Base-by-base conservation (phyloP, 1,140 invertebrate genomes). In the Latrodectus geometricus region DNA sequence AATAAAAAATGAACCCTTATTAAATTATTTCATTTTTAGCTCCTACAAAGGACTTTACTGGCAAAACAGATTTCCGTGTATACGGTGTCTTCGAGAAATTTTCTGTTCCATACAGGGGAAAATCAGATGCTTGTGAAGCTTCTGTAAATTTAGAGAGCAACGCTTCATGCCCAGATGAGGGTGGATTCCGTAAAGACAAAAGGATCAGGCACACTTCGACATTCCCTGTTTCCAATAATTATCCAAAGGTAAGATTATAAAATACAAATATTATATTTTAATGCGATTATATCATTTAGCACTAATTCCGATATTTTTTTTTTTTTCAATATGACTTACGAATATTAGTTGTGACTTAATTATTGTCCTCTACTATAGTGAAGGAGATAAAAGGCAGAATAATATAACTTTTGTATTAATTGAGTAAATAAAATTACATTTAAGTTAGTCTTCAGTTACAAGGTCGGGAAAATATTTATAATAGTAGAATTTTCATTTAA, bases 21-120 rank as follows among this genome's bases (percentile, higher is more conserved):
- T 35, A 3, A 35, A 3, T 35, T 35, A 35, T 69, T 69, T 48
- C 35, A 15, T 54, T 69, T 52, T 50, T 49, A 86, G 83, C 11
- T 9, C 35, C 73, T 12, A 61, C 66, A 5, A 77, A 70, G n/a
- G 52, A 68, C 17, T 86, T 77, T 49, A 56, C 50, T n/a, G 56
- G 56, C 23, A 86, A 86, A 20, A 72, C 74, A 0, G 83, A 86
- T 21, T 86, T 78, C 56, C 74, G 83, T 3, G 83, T 86, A 0
- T 78, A 78, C 20, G 83, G 83, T 7, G 74, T 86, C 8, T 86
- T 86, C n/a, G 65, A 69, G 50, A 86, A 86, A 49, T 86, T 86
- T 73, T 68, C 49, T 49, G 83, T 86, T 8, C 83, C 83, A 4
- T 86, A 86, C 61, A n/a, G 75, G 11, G 66, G 75, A 14, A 77